These are phyloP conservation scores for Botia kubotai DNA, from an alignment of 2,797 vertebrate species.

Conservation along the genomic window DNA sequence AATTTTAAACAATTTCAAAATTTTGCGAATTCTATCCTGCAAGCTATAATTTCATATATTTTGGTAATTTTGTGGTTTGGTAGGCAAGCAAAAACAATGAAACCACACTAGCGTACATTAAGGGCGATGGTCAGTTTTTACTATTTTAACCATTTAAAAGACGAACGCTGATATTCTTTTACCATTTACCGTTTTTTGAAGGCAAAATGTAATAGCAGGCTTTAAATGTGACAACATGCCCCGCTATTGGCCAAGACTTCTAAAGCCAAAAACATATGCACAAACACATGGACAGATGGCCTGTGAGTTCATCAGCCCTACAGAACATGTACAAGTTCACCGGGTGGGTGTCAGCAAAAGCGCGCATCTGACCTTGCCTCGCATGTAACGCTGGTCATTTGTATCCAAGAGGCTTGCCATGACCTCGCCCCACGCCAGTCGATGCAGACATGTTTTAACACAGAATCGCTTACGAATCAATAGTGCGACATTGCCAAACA, in stretches of 20 bases:
- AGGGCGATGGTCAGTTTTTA: background rate
- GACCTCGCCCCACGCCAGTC: conserved; percentile 40
- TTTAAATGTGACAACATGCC: background rate
- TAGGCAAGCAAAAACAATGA: background rate
- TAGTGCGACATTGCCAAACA: conserved; percentile 41
- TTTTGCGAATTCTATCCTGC: background rate
- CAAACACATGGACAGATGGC: too few relatives aligned
- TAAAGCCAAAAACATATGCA: too few relatives aligned
- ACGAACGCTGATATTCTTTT: too few relatives aligned
- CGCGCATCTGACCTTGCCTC: conserved; percentile 41
- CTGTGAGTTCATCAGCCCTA: too few relatives aligned
- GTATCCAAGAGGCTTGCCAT: conserved; percentile 41
- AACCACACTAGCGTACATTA: background rate
- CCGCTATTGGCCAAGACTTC: too few relatives aligned
- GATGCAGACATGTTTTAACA: conserved; percentile 52
- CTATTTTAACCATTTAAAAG: background rate
- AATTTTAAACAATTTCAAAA: background rate
- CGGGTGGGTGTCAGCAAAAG: background rate
- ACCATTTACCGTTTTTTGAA: too few relatives aligned
- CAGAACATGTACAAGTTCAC: background rate
- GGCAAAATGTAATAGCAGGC: background rate
- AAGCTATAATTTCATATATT: background rate
- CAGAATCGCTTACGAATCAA: conserved; percentile 50
- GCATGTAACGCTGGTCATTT: conserved; percentile 45
- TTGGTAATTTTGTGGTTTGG: background rate